These are phyloP conservation scores for Erythrocercus mccallii DNA, from an alignment of 2,113 vertebrate genomes.

Conservation along the genomic window DNA sequence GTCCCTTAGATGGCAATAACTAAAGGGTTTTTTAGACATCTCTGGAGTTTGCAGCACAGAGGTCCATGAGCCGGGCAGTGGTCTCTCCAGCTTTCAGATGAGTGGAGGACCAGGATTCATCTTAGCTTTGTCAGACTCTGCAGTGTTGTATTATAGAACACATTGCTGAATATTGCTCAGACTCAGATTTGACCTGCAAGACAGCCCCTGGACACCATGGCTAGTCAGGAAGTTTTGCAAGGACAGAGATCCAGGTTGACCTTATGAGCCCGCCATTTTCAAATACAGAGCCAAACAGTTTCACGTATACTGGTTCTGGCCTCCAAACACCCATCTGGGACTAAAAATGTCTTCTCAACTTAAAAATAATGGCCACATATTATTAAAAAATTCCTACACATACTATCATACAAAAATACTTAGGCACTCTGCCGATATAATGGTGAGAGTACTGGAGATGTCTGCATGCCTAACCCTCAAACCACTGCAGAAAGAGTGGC, in stretches of 20 bases:
- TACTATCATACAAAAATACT: not conserved
- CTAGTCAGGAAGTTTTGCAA: not conserved
- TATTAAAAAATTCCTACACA: not conserved
- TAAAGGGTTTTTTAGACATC: not conserved
- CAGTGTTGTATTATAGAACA: not conserved
- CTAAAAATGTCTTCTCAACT: not conserved
- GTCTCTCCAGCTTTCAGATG: not conserved
- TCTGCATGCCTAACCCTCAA: not conserved
- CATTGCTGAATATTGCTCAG: not conserved
- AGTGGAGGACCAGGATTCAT: not conserved
- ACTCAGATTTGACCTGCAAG: not conserved
- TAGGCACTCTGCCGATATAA: not conserved
- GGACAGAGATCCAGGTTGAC: not conserved
- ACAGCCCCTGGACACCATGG: not conserved
- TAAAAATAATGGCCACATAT: not conserved
- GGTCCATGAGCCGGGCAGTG: not conserved
- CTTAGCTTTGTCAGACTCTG: not conserved
- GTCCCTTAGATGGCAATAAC: not conserved
- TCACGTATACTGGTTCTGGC: not conserved
- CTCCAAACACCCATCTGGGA: not conserved
- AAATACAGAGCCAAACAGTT: not conserved
- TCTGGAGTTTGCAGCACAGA: not conserved
- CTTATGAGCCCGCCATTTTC: not conserved
- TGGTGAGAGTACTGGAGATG: not conserved
- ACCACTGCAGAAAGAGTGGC: not conserved